Evolutionary conservation across 2,797 vertebrate genomes (phyloP).

Genomic region (Bovichtus diacanthus): DNA sequence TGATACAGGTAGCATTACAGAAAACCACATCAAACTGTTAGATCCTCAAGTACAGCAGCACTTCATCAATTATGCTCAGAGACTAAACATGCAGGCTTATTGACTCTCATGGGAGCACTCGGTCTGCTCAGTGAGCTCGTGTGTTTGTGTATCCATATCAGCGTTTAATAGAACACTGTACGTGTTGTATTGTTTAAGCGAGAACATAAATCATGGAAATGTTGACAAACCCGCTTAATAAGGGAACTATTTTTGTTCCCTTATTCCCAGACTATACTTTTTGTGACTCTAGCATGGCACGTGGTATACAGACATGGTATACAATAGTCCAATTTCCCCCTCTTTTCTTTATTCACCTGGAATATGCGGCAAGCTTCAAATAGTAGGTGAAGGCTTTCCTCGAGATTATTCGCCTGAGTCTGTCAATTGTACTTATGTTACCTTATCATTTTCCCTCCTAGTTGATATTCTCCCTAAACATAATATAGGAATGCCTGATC

Average conservation of each 20-base stretch:
- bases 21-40: slow-evolving; percentile 39
- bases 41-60: slow-evolving; percentile 45
- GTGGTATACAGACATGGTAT: background rate
- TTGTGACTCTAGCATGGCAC: background rate
- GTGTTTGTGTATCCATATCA: slow-evolving; percentile 28
- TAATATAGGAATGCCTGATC: slow-evolving; percentile 53
- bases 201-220: slow-evolving; percentile 13
- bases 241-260: slow-evolving; percentile 4
- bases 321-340: background rate
- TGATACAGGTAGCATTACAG: slow-evolving; percentile 36
- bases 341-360: slow-evolving; percentile 51
- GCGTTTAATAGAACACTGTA: background rate
- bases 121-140: slow-evolving; percentile 22
- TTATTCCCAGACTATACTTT: slow-evolving; percentile 14
- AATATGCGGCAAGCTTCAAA: slow-evolving; percentile 57
- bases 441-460: slow-evolving; percentile 47
- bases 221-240: background rate
- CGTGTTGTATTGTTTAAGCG: background rate
- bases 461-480: slow-evolving; percentile 45
- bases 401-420: slow-evolving; percentile 58
- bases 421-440: slow-evolving; percentile 60
- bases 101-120: slow-evolving; percentile 55
- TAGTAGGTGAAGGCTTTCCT: slow-evolving; percentile 58
- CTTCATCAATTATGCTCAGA: slow-evolving; percentile 66
- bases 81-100: slow-evolving; percentile 49